A percentile compares a stretch with the other conserved stretches of the same genome.
Conservation (phyloP, 2,113 vertebrate genomes). For the Cyanoderma ruficeps region DNA sequence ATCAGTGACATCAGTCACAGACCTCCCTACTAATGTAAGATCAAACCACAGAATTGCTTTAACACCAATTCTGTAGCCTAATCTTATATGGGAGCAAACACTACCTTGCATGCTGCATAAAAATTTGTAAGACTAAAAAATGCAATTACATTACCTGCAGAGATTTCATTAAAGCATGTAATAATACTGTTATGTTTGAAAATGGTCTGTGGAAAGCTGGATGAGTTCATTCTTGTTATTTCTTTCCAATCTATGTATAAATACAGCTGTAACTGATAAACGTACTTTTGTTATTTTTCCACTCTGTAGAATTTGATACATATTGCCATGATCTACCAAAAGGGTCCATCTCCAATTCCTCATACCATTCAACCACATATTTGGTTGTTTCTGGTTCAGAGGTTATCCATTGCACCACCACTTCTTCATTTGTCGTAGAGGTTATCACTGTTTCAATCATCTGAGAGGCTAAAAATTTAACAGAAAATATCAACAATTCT, state of each 20-base stretch:
- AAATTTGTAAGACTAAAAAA: neutral
- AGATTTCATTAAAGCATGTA: neutral
- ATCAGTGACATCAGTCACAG: neutral
- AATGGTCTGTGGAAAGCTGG: neutral
- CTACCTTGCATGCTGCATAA: fast-evolving
- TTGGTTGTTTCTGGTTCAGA: neutral
- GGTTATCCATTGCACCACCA: conserved; percentile 68
- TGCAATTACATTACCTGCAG: neutral
- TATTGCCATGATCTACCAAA: conserved; percentile 63
- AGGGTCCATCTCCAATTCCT: conserved; percentile 19
- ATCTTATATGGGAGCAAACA: neutral
- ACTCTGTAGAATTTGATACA: conserved; percentile 54
- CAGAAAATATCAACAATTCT: neutral
- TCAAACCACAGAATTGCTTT: neutral
- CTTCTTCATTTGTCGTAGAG: conserved; percentile 19
- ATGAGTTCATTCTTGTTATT: neutral
- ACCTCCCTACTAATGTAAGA: neutral
- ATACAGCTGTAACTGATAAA: neutral
- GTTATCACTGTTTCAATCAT: conserved; percentile 7
- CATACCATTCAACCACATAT: conserved; percentile 76
- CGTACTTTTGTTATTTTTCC: conserved; percentile 71
- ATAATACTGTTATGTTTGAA: neutral
- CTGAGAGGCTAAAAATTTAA: conserved; percentile 44
- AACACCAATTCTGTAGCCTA: neutral
- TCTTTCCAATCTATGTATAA: neutral